Conservation (phyloP, 2,888 invertebrate species). For the Rhimphoctona megacephalus region DNA sequence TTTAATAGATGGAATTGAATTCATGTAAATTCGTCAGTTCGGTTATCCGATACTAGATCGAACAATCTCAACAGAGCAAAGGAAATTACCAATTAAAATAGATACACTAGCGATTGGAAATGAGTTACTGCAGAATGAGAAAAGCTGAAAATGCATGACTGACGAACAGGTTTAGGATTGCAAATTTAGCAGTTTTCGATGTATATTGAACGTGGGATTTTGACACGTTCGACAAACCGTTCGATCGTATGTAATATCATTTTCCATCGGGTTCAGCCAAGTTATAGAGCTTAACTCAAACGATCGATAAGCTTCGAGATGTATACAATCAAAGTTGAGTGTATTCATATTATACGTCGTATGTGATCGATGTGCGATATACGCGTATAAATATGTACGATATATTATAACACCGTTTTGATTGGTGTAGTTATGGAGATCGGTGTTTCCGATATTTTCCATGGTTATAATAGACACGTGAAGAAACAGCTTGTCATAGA, state of each 20-base stretch:
- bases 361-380: background rate
- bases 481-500: constrained; percentile 31
- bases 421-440: constrained; percentile 6
- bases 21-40: background rate
- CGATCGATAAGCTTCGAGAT: constrained; percentile 27
- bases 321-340: background rate
- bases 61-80: background rate
- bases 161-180: background rate
- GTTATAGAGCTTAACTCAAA: background rate
- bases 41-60: background rate
- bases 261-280: constrained; percentile 3
- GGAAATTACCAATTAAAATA: background rate
- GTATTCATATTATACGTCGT: too few species aligned
- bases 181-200: background rate
- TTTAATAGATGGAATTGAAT: background rate
- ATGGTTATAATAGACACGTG: background rate
- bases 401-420: background rate
- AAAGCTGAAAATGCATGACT: background rate
- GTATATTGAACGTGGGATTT: constrained; percentile 30
- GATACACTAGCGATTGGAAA: background rate
- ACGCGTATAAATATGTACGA: background rate
- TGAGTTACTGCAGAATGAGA: background rate
- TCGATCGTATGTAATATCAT: constrained; percentile 13
- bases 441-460: background rate
- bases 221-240: constrained; percentile 23